phyloP scores from a whole-genome alignment of 2,113 vertebrate genomes.

The Pelobates fuscus region DNA sequence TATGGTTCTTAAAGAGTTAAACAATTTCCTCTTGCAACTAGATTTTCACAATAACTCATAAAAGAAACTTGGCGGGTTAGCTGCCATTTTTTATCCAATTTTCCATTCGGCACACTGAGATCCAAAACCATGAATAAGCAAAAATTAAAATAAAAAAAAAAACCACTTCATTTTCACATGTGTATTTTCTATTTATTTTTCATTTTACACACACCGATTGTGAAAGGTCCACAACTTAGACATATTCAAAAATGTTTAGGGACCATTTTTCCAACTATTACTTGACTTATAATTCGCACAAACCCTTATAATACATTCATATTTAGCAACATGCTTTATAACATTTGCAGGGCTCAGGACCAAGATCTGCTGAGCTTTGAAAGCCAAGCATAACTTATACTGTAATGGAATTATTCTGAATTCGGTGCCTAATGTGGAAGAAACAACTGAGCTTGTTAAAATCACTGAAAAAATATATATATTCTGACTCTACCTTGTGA shows the following conservation, averaged over 20 bases:
- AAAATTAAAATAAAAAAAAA: slow-evolving; percentile 5
- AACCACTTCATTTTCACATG: too few relatives aligned
- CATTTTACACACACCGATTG: background rate
- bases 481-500: slow-evolving; percentile 20
- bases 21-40: slow-evolving; percentile 25
- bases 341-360: slow-evolving; percentile 18
- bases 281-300: background rate
- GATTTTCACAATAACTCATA: slow-evolving; percentile 44
- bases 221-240: background rate
- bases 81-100: slow-evolving; percentile 42
- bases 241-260: too few relatives aligned
- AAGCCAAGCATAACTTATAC: slow-evolving; percentile 42
- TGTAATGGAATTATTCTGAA: slow-evolving; percentile 42
- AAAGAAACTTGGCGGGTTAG: slow-evolving; percentile 45
- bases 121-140: slow-evolving; percentile 50
- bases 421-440: slow-evolving; percentile 22
- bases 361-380: slow-evolving; percentile 25
- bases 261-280: too few relatives aligned
- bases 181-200: too few relatives aligned
- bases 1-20: slow-evolving; percentile 29
- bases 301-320: background rate
- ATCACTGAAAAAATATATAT: slow-evolving; percentile 18
- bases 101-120: slow-evolving; percentile 44
- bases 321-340: slow-evolving; percentile 14
- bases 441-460: slow-evolving; percentile 21